Evolutionary conservation across 2,888 invertebrate species (phyloP).

Genomic region (Trypoxylon attenuatum): DNA sequence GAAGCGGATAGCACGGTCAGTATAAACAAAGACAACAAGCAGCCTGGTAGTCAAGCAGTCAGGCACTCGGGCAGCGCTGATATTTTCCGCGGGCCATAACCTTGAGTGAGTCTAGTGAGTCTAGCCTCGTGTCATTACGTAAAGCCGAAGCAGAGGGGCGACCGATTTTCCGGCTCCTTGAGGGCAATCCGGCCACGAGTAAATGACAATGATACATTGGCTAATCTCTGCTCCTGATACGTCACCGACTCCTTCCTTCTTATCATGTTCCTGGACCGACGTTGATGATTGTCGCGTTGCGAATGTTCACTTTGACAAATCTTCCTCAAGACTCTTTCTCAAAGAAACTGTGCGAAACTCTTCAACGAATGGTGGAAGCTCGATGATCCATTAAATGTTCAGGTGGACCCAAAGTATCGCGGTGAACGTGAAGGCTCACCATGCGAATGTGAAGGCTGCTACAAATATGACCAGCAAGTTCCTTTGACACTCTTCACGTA

Average conservation of each 20-base stretch:
- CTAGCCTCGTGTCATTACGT: conserved; percentile 40
- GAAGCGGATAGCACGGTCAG: background rate
- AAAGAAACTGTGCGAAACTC: too few species aligned
- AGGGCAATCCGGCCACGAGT: conserved; percentile 3
- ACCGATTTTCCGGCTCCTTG: conserved; percentile 33
- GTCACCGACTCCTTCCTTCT: conserved; percentile 34
- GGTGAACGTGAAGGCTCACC: background rate
- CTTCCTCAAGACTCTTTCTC: too few species aligned
- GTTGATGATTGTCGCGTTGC: background rate
- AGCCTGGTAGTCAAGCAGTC: background rate
- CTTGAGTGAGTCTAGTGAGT: conserved; percentile 29
- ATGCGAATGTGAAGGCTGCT: too few species aligned
- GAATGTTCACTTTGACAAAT: too few species aligned
- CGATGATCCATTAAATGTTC: too few species aligned
- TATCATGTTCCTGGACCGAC: conserved; percentile 48
- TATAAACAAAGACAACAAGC: background rate
- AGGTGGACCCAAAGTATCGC: too few species aligned
- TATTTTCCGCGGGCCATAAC: conserved; percentile 39
- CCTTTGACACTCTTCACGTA: too few species aligned
- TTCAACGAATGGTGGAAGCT: too few species aligned
- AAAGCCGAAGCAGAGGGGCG: conserved; percentile 39
- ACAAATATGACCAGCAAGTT: too few species aligned
- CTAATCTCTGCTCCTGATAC: conserved; percentile 15
- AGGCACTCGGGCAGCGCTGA: background rate
- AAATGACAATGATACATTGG: conserved; percentile 13